Evolutionary conservation across 1,140 invertebrate genomes (phyloP), one percentile per base, ranked within the genome.

Genomic region (Drosophila nikananu): DNA sequence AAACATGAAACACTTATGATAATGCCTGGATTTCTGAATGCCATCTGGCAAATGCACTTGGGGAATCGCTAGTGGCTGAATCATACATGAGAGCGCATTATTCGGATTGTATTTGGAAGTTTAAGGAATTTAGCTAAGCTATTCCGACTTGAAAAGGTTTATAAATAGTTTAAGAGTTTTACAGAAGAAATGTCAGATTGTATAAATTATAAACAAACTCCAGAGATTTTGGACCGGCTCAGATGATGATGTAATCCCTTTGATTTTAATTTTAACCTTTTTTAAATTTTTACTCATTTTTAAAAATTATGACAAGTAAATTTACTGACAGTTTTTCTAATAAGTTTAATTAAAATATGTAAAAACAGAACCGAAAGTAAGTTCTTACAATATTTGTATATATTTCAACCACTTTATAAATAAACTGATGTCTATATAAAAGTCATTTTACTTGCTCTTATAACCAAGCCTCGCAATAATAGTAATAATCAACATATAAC

Each of bases 1-100:
- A 79, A 35, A 41, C 7, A 25, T 5, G 10, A 79, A 44, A 30
- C 19, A 19, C 55, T 61, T 42, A 67, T 35, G 46, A 32, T 17
- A 68, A 41, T 52, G 10, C 21, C 13, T n/a, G 21, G 13, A 32
- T 23, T 27, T 39, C 27, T 23, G 39, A 64, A 51, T 32, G n/a
- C 19, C 42, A 19, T 5, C 10, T 19, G 42, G 10, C 5, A 37
- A 23, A 23, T 30, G 21, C 15, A 23, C 30, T 39, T n/a, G 51
- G 27, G 8, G 61, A 44, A 37, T 41, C 15, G 32, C 13, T 23
- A 25, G 32, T 7, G 55, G 19, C 51, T 19, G 15, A 48, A 30
- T 19, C n/a, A 12, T 10, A 13, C 3, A 57, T 41, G 8, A 8
- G 27, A 49, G 19, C 9, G 41, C 23, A 21, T 32, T 51, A 46